These are phyloP conservation scores for Eulemur macaco DNA, from an alignment of 2,113 vertebrate species.

Conservation along the genomic window DNA sequence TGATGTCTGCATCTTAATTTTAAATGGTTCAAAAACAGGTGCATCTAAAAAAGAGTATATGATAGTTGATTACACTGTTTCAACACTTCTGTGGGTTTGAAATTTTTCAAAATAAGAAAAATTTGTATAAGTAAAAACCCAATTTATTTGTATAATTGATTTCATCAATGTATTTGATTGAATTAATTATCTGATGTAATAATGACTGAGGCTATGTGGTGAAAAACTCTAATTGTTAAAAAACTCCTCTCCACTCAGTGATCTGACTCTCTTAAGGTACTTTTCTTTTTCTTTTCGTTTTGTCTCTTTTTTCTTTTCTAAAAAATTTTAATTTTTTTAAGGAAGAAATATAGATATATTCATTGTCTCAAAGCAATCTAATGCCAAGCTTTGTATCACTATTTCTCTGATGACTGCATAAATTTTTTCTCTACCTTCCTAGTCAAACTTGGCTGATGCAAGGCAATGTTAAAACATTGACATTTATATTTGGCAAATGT, in stretches of 20 bases:
- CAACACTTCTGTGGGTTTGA: neutral
- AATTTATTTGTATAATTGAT: neutral
- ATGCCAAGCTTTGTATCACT: neutral
- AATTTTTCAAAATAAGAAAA: neutral
- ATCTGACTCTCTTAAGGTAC: neutral
- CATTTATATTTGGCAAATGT: neutral
- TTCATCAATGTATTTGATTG: neutral
- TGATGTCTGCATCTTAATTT: neutral
- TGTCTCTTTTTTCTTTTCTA: neutral
- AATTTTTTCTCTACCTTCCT: neutral
- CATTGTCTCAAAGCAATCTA: neutral
- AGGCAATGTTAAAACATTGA: conserved; percentile 17
- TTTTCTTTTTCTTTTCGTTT: neutral
- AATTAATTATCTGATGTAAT: neutral
- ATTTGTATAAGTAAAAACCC: neutral
- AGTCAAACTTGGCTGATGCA: neutral
- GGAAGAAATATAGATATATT: neutral
- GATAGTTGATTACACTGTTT: neutral
- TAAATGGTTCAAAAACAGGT: neutral
- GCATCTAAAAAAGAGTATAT: neutral
- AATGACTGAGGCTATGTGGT: neutral
- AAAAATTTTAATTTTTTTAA: neutral
- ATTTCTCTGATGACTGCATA: neutral
- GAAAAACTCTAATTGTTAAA: neutral
- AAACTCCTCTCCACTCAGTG: neutral